Evolutionary conservation across 2,888 invertebrate species (phyloP).

Genomic region (Polymixis flavicincta): DNA sequence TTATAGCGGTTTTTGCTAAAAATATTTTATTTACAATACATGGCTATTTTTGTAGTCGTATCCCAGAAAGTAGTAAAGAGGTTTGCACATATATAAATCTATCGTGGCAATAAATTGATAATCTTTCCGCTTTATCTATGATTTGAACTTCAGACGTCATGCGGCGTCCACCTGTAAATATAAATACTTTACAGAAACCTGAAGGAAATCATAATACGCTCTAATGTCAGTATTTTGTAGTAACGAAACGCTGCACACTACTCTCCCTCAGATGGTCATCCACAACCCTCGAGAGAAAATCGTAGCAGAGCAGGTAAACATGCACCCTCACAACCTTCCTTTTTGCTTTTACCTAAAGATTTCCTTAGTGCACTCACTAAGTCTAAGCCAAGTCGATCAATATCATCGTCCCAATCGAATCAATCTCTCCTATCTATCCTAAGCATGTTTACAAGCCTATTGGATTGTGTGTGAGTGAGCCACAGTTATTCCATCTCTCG

Average conservation of each 20-base stretch:
- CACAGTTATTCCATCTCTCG: not conserved
- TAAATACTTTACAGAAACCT: not conserved
- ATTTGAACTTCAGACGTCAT: constrained; percentile 40
- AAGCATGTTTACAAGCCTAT: not conserved
- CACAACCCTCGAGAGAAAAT: constrained; percentile 69
- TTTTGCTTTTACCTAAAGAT: not conserved
- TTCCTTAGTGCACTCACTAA: not conserved
- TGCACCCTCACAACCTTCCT: not conserved
- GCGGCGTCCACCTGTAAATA: constrained; percentile 16
- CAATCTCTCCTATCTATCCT: not conserved
- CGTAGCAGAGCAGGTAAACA: constrained; percentile 69
- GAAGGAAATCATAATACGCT: not conserved
- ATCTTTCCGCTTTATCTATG: constrained; percentile 36
- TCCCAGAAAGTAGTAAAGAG: constrained; percentile 60
- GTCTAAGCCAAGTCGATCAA: not conserved
- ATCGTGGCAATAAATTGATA: constrained; percentile 34
- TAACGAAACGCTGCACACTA: constrained; percentile 6
- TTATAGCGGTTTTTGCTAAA: constrained; percentile 69
- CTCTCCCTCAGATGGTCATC: constrained; percentile 24
- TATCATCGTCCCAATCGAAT: not conserved
- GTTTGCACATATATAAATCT: constrained; percentile 45
- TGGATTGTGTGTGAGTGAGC: not conserved
- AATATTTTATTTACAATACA: constrained; percentile 69
- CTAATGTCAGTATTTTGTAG: constrained; percentile 3
- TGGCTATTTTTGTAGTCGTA: constrained; percentile 67